phyloP scores from a whole-genome alignment of 35 echinoderm and acorn worm species.

The Ophiothrix spiculata region DNA sequence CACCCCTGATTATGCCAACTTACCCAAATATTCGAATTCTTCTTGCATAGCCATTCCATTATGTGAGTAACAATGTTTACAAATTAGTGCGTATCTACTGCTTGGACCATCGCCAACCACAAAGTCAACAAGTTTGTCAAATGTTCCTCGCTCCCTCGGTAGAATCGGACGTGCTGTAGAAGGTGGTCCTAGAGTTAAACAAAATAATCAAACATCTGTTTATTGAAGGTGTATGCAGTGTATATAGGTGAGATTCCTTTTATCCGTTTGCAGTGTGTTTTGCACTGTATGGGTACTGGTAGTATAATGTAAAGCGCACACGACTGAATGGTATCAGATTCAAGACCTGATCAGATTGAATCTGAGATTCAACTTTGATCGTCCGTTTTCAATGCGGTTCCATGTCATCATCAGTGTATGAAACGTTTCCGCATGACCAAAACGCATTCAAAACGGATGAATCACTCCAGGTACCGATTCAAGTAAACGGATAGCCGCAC shows the following conservation, averaged over 20 bases:
- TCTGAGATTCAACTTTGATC: too few relatives aligned
- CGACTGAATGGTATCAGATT: neutral
- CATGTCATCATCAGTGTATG: too few relatives aligned
- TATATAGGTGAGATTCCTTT: too few relatives aligned
- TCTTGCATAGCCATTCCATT: slow-evolving; percentile 96
- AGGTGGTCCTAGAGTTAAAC: slow-evolving; percentile 64
- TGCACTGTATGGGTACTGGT: too few relatives aligned
- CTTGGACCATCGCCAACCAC: slow-evolving; percentile 86
- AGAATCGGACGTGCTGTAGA: slow-evolving; percentile 77
- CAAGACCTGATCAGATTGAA: neutral
- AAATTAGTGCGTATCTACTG: slow-evolving; percentile 83
- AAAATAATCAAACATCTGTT: neutral
- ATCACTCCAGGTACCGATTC: too few relatives aligned
- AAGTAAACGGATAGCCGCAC: too few relatives aligned
- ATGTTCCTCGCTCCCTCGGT: slow-evolving; percentile 64
- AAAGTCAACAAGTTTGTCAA: slow-evolving; percentile 93
- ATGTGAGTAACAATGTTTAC: slow-evolving; percentile 91
- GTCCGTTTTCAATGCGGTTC: too few relatives aligned
- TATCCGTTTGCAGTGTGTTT: too few relatives aligned
- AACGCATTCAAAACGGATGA: too few relatives aligned
- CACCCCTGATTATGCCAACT: too few relatives aligned
- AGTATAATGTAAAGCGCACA: neutral
- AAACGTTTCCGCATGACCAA: too few relatives aligned
- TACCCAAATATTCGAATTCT: slow-evolving; percentile 99
- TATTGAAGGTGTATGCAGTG: neutral